Base-by-base conservation (phyloP, 2,797 vertebrate genomes). In the Scarus forsteni region DNA sequence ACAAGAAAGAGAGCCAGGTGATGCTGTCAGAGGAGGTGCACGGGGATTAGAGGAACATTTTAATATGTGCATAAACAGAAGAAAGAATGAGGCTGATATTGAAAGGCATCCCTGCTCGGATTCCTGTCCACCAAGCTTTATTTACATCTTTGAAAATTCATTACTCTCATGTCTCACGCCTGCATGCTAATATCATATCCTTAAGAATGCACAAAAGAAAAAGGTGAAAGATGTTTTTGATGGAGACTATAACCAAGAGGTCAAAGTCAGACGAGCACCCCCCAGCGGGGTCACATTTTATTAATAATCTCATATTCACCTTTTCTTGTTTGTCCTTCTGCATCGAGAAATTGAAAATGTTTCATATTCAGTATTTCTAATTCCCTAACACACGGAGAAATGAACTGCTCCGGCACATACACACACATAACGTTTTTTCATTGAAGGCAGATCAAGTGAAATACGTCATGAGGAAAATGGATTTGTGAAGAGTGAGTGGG, bases 381-480 rank as follows among this genome's bases (percentile, higher is more conserved):
- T 64, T 61, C 48, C 36, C 55, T 38, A 61, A 44, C 11, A 40
- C 10, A 45, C 2, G 5, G 27, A 13, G 51, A 45, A 72, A 53
- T 36, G 14, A 5, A 53, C 14, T 60, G 55, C 43, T 40, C 44
- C 53, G 54, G 11, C 13, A 1, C n/a, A 40, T 9, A 48, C 16
- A 36, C 57, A 60, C 8, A 69, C n/a, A 61, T 7, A 16, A 18
- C 11, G 50, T 35, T 5, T 44, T 3, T 50, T 34, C n/a, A 40
- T 13, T 46, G 46, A 18, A 12, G 40, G n/a, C 53, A 76, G 60
- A 70, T 69, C 71, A 78, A 70, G 67, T 66, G 56, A 73, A 79
- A 77, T 36, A 70, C 72, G 54, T 66, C 59, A 77, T 58, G 50
- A 66, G 71, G 49, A 60, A 77, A 85, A 79, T 66, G 52, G 59